These are phyloP conservation scores for Plectus sambesii DNA, from an alignment of 1,140 invertebrate genomes.

Conservation along the genomic window DNA sequence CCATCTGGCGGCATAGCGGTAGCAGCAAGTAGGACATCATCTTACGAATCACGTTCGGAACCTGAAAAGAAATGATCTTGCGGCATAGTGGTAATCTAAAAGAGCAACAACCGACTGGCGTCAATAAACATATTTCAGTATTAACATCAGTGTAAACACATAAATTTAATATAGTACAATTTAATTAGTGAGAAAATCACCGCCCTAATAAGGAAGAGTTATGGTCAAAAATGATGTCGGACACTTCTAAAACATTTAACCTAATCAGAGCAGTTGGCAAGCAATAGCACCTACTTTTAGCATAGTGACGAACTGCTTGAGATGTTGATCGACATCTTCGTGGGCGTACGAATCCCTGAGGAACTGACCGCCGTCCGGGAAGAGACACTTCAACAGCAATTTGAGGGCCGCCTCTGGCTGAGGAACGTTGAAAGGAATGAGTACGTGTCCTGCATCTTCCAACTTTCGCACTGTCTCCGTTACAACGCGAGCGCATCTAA, in stretches of 20 bases:
- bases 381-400: constrained; percentile 30
- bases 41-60: constrained; percentile 28
- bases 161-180: no score
- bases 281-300: constrained; percentile 17
- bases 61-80: constrained; percentile 20
- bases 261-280: no score
- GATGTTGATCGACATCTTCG: constrained; percentile 34
- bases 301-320: constrained; percentile 32
- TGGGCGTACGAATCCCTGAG: constrained; percentile 28
- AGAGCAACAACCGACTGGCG: no score
- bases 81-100: no score
- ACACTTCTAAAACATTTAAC: no score
- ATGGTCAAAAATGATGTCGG: no score
- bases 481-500: constrained; percentile 35
- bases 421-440: constrained; percentile 36
- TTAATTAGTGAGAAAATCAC: no score
- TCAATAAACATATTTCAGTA: no score
- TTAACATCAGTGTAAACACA: no score
- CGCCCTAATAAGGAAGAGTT: no score
- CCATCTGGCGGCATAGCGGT: constrained; percentile 21
- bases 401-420: constrained; percentile 21
- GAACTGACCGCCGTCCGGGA: constrained; percentile 37
- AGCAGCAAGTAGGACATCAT: constrained; percentile 18
- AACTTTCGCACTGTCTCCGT: constrained; percentile 34
- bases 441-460: constrained; percentile 29